Evolutionary conservation across 35 echinoderm and acorn worm genomes (phyloP).

Genomic region (Apostichopus parvimensis): DNA sequence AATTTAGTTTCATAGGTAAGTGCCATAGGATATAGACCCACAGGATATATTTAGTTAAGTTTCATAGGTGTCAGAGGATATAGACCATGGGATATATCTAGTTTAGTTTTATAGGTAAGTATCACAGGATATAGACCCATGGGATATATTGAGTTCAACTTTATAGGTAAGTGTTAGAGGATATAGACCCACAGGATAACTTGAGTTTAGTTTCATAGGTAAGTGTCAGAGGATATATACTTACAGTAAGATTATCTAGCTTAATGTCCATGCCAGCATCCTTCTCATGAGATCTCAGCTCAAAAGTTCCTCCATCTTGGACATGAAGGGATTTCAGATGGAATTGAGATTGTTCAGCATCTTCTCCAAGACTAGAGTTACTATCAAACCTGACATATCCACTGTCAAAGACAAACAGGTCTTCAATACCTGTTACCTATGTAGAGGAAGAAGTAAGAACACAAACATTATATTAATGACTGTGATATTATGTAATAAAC

Average conservation of each 20-base stretch:
- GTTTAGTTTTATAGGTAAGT: too few species aligned
- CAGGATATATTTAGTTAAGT: too few species aligned
- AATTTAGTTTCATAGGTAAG: too few species aligned
- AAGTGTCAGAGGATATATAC: not conserved
- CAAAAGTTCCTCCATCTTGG: constrained; percentile 85
- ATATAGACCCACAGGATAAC: too few species aligned
- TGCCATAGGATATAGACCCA: too few species aligned
- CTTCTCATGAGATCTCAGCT: constrained; percentile 59
- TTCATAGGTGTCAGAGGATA: too few species aligned
- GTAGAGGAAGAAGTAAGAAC: too few species aligned
- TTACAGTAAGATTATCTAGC: constrained; percentile 78
- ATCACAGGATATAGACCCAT: too few species aligned
- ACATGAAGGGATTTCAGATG: constrained; percentile 73
- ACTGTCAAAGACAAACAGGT: constrained; percentile 82
- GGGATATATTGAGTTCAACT: too few species aligned
- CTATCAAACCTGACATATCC: constrained; percentile 80
- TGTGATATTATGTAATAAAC: constrained; percentile 18
- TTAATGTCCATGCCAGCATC: constrained; percentile 67
- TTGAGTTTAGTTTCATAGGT: too few species aligned
- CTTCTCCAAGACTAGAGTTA: constrained; percentile 75
- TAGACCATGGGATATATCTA: too few species aligned
- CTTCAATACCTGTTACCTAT: constrained; percentile 79
- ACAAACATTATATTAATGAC: constrained; percentile 35
- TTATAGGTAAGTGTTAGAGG: too few species aligned
- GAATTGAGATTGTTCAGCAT: constrained; percentile 52